Evolutionary conservation across 2,888 invertebrate genomes (phyloP).

Genomic region (Parnassius apollo): DNA sequence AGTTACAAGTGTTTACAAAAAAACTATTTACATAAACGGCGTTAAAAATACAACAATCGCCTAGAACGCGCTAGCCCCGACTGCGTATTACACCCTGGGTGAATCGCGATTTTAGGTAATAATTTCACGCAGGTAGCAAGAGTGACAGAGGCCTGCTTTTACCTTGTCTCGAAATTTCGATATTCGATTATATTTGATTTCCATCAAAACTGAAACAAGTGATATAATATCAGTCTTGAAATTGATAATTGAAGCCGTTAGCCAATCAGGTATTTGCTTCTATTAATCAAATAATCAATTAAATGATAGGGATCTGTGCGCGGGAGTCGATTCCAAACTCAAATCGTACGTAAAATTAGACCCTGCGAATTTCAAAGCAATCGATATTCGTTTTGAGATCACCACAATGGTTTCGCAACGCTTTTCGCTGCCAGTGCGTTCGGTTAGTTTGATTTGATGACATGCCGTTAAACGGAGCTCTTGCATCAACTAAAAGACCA

Average conservation of each 20-base stretch:
- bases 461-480: constrained; percentile 24
- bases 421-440: constrained; percentile 23
- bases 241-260: constrained; percentile 10
- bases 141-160: too few species aligned
- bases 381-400: constrained; percentile 26
- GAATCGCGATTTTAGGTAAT: too few species aligned
- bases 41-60: too few species aligned
- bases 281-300: constrained; percentile 49
- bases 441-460: constrained; percentile 28
- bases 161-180: too few species aligned
- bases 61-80: too few species aligned
- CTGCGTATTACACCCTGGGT: too few species aligned
- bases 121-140: too few species aligned
- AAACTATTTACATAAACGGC: too few species aligned
- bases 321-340: constrained; percentile 36
- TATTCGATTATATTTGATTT: neutral
- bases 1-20: too few species aligned
- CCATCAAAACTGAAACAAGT: neutral
- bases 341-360: constrained; percentile 33
- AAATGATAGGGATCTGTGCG: constrained; percentile 35
- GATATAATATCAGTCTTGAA: constrained; percentile 4
- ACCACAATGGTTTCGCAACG: constrained; percentile 30
- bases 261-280: constrained; percentile 10
- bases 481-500: constrained; percentile 22
- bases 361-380: constrained; percentile 25